Evolutionary conservation across 2,113 vertebrate species (phyloP).

Genomic region (Lophochroa leadbeateri): DNA sequence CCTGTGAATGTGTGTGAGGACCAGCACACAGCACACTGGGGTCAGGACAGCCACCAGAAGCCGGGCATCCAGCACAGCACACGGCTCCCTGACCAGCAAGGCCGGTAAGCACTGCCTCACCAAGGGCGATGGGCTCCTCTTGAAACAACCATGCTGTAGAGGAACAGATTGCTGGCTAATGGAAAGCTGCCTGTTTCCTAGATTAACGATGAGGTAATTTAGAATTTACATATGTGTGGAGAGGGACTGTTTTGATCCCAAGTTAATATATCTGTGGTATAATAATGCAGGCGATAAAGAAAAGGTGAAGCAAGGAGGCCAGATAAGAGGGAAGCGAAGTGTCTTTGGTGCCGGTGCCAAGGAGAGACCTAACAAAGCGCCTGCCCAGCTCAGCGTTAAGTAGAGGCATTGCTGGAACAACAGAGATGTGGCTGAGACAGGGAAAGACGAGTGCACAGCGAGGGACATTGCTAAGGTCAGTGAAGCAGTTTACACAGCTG

Average conservation of each 20-base stretch:
- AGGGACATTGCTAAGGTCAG: not conserved
- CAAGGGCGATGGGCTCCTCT: not conserved
- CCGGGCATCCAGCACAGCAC: rapidly evolving
- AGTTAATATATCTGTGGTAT: not conserved
- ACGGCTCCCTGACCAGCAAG: rapidly evolving
- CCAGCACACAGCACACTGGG: not conserved
- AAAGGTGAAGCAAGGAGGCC: conserved; percentile 36
- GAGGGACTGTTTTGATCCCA: not conserved
- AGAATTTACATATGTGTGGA: conserved; percentile 57
- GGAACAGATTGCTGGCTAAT: conserved; percentile 40
- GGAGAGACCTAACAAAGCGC: not conserved
- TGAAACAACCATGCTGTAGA: not conserved
- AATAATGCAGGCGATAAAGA: not conserved
- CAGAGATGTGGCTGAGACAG: not conserved
- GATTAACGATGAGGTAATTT: conserved; percentile 50
- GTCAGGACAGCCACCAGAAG: not conserved
- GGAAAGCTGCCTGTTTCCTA: conserved; percentile 47
- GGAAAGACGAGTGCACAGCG: not conserved
- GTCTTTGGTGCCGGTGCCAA: not conserved
- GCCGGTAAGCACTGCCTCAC: rapidly evolving
- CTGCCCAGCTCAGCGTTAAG: rapidly evolving
- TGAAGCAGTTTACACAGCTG: not conserved
- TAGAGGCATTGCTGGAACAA: not conserved
- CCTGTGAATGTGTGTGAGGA: not conserved
- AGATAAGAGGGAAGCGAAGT: not conserved